phyloP scores from a whole-genome alignment of 2,113 vertebrate species.

The Oophaga pumilio region DNA sequence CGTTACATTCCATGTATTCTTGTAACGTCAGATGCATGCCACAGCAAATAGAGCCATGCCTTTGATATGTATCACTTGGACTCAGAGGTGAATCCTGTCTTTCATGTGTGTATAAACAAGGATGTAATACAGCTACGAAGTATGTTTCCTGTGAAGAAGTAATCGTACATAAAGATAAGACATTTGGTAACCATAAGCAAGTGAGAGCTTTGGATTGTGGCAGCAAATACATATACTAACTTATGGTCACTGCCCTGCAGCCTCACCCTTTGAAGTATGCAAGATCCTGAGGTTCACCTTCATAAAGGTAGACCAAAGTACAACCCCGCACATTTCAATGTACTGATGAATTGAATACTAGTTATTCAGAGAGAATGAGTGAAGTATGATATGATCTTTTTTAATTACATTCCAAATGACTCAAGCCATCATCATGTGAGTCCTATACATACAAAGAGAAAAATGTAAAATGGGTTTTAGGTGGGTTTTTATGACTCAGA shows the following conservation, averaged over 20 bases:
- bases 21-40: slow-evolving; percentile 35
- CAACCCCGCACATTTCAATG: background rate
- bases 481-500: slow-evolving; percentile 22
- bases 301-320: background rate
- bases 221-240: background rate
- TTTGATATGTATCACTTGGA: slow-evolving; percentile 18
- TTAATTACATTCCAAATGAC: slow-evolving; percentile 28
- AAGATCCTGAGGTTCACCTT: background rate
- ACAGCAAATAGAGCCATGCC: slow-evolving; percentile 27
- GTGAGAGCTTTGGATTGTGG: background rate
- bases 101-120: slow-evolving; percentile 8
- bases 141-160: background rate
- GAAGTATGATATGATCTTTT: background rate
- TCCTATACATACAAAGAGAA: background rate
- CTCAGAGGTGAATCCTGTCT: background rate
- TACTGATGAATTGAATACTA: background rate
- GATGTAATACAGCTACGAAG: background rate
- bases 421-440: slow-evolving; percentile 11
- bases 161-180: background rate
- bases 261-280: background rate
- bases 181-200: background rate
- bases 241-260: background rate
- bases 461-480: background rate
- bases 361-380: background rate
- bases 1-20: slow-evolving; percentile 12